Evolutionary conservation across 1,140 invertebrate species (phyloP), one percentile per base, ranked within the genome.

Genomic region (Calephelis nemesis): DNA sequence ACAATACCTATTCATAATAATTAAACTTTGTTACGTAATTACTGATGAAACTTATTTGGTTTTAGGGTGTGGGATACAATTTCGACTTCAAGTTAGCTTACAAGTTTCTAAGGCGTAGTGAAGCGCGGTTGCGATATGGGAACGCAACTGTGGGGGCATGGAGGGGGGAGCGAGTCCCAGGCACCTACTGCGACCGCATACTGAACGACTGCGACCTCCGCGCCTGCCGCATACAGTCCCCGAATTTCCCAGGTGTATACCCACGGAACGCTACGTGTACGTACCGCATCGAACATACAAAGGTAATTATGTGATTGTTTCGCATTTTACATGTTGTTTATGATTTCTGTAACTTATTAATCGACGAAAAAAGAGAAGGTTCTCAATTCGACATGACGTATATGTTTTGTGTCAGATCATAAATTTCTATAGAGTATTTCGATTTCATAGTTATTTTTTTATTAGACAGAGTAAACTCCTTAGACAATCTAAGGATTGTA

Each of bases 241-340:
- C 96, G 5, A 97, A 97, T 92, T 97, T 96, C 89, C 96, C 96
- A 10, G 96, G 96, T 15, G 94, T 97, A 63, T 97, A 97, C 90
- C 96, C 96, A 4, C 92, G 96, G 70, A 97, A 97, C 87, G 94
- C 97, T 62, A 96, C 96, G 66, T 97, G 96, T 89, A 95, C 95
- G 82, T 97, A 96, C 91, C 93, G 94, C 69, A 93, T 96, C 49
- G 94, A 95, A 79, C 95, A 96, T 78, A 94, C 93, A 30, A 91
- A 92, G 88, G 90, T 92, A 76, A 72, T 30, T 40, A 68, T 9
- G 7, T 42, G 11, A 47, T 50, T 65, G 30, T 65, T 65, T 30
- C 9, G 39, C 54, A 40, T 40, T 39, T 40, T 39, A 60, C 54
- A 60, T 6, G 54, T 39, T 6, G 54, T 39, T 30, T 39, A 60